phyloP scores from a whole-genome alignment of 2,113 vertebrate genomes.

The Tylochromis polylepis region DNA sequence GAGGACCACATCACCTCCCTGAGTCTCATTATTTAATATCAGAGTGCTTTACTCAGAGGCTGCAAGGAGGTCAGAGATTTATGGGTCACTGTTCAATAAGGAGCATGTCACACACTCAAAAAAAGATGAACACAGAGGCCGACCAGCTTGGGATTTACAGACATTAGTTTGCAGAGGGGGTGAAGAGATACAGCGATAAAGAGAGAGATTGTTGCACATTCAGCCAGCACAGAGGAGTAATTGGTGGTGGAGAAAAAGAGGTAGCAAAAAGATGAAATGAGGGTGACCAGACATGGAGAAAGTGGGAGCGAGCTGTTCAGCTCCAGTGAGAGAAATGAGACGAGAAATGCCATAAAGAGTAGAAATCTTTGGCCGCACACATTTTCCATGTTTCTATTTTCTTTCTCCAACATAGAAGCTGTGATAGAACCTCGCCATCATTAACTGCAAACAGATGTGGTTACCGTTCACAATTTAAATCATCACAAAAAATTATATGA shows the following conservation, averaged over 20 bases:
- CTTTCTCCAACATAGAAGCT: background rate
- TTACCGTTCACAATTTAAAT: slow-evolving; percentile 20
- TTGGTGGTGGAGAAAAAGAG: background rate
- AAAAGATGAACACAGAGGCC: background rate
- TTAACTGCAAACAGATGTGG: slow-evolving; percentile 45
- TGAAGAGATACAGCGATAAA: background rate
- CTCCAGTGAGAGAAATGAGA: slow-evolving; percentile 17
- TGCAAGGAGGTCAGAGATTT: slow-evolving; percentile 59
- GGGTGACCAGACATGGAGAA: background rate
- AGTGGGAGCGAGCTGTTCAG: background rate
- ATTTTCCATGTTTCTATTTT: slow-evolving; percentile 40
- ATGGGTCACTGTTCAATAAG: slow-evolving; percentile 41
- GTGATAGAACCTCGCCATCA: slow-evolving; percentile 1
- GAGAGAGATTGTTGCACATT: background rate
- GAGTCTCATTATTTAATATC: slow-evolving; percentile 62
- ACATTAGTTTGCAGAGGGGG: background rate
- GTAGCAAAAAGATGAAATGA: background rate
- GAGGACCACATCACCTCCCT: slow-evolving; percentile 46
- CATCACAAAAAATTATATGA: background rate
- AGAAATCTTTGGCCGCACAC: slow-evolving; percentile 17
- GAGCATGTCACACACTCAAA: background rate
- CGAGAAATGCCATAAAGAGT: slow-evolving; percentile 31
- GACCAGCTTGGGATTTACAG: background rate
- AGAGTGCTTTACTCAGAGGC: slow-evolving; percentile 48
- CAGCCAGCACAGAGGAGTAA: background rate